These are phyloP conservation scores for Epizoanthus illoricatus DNA, from an alignment of 92 coral and sea anemone genomes.

Conservation along the genomic window DNA sequence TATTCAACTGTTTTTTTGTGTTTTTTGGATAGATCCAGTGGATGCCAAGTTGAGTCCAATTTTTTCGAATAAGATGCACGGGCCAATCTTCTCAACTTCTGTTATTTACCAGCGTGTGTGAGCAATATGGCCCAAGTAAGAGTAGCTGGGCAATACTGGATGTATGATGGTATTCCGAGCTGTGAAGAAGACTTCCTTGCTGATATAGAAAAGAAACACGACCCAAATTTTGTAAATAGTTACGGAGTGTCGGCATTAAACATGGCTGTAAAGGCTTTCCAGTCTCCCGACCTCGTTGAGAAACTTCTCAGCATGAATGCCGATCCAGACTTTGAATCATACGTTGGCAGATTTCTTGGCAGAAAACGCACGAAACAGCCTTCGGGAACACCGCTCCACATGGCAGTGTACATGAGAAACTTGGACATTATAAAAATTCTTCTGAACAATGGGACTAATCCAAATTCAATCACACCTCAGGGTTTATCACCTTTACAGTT, in stretches of 20 bases:
- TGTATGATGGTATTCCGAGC: constrained; percentile 3
- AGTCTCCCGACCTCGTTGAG: constrained; percentile 8
- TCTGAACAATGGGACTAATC: not conserved
- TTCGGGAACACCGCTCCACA: not conserved
- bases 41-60: too few relatives aligned
- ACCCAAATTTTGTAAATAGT: constrained; percentile 4
- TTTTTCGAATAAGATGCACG: too few relatives aligned
- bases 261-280: not conserved
- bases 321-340: constrained; percentile 36
- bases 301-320: constrained; percentile 26
- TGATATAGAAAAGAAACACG: not conserved
- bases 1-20: too few relatives aligned
- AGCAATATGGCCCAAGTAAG: not conserved
- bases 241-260: not conserved
- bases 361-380: not conserved
- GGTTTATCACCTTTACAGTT: constrained; percentile 18
- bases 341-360: constrained; percentile 22
- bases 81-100: too few relatives aligned
- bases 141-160: not conserved
- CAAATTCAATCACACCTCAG: not conserved
- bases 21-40: too few relatives aligned
- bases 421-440: not conserved
- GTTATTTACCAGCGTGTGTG: too few relatives aligned
- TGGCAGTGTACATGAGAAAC: not conserved
- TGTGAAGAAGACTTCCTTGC: not conserved